These are phyloP conservation scores for Tauraco hartlaubi DNA, from an alignment of 2,797 vertebrate genomes.

Conservation along the genomic window DNA sequence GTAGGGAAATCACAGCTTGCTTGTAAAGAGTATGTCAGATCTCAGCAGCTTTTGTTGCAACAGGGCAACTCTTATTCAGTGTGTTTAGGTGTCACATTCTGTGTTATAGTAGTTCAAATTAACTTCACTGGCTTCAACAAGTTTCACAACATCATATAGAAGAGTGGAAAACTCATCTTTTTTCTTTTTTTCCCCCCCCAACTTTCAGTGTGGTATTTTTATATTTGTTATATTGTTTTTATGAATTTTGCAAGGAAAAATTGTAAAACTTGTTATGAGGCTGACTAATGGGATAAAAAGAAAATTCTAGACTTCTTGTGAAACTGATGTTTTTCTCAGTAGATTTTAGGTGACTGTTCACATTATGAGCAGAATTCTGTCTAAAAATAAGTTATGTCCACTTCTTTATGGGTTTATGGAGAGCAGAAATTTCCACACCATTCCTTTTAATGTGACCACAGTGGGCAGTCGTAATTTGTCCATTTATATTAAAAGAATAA, in stretches of 20 bases:
- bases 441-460: conserved; percentile 65
- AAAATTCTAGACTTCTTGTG: conserved; percentile 42
- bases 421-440: conserved; percentile 68
- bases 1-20: neutral
- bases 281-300: conserved; percentile 67
- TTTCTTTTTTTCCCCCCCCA: neutral
- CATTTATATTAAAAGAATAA: conserved; percentile 60
- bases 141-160: neutral
- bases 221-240: conserved; percentile 44
- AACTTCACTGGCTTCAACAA: neutral
- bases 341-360: conserved; percentile 67
- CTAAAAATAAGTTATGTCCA: conserved; percentile 65
- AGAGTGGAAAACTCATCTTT: neutral
- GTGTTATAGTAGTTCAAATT: neutral
- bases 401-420: conserved; percentile 59
- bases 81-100: neutral
- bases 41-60: neutral
- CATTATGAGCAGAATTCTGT: conserved; percentile 25
- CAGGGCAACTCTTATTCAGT: neutral
- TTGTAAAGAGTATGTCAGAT: neutral
- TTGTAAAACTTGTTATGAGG: conserved; percentile 60
- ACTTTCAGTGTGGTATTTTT: conserved; percentile 42
- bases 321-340: conserved; percentile 66
- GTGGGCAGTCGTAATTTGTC: conserved; percentile 45
- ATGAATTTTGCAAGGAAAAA: conserved; percentile 47